Base-by-base conservation (phyloP, 2,113 vertebrate species). In the Myotis lucifugus region DNA sequence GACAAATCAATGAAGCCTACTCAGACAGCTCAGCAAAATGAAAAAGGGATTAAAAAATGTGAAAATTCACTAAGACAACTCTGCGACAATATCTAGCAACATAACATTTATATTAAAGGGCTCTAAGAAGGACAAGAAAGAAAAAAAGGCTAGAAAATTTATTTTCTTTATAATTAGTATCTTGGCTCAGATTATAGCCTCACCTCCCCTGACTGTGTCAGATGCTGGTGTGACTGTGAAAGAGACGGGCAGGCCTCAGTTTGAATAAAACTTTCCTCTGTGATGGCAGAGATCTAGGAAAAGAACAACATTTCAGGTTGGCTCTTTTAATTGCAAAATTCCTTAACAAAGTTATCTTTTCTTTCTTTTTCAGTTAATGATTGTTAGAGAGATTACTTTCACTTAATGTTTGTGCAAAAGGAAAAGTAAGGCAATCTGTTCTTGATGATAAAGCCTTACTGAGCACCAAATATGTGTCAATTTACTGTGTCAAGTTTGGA, bases 161-260 rank as follows among this genome's bases (percentile, higher is more conserved):
- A 70, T 70, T 3, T 93, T 91, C 50, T 79, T 96, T 25, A 67
- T 97, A 97, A 96, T 97, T 97, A 96, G 25, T 40, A 9, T 85
- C 56, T 97, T 96, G 92, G 46, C 74, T 97, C 50, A 91, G 72
- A 92, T 91, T 76, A 52, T 29, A 95, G 54, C 15, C 5, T 96
- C 1, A 0, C 48, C 19, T 94, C 32, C 40, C 34, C 1, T 56
- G 42, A 56, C 92, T 61, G 1, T 96, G 93, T 83, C 92, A 96
- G 82, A 90, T 70, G 19, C 61, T 89, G 34, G 11, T 94, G 70
- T 92, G 74, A 74, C 73, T 56, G n/a, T 61, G 84, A 88, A 93
- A 87, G 59, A 92, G 77, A 92, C 7, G 87, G 46, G 34, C 73
- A 84, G 52, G 18, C 40, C 77, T 95, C 69, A 88, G 54, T 72